A percentile compares a stretch with the other conserved stretches of the same genome.
These are phyloP conservation scores for Steinernema hermaphroditum DNA, from an alignment of 2,888 invertebrate genomes.

Conservation along the genomic window DNA sequence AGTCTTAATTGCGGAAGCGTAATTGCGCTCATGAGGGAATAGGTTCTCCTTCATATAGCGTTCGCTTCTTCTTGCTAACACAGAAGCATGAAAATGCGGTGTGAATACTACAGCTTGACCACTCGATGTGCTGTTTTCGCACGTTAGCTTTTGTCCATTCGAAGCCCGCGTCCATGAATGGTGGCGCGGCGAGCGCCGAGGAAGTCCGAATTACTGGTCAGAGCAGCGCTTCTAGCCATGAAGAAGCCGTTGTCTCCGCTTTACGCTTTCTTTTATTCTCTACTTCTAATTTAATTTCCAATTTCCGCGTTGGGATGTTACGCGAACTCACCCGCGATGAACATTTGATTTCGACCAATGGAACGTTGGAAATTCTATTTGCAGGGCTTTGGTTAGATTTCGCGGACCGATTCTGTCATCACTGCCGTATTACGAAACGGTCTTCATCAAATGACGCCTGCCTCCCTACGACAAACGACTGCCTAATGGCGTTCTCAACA, in stretches of 20 bases:
- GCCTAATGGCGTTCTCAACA: conserved; percentile 7
- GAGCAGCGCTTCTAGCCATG: background rate
- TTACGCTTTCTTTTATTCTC: conserved; percentile 8
- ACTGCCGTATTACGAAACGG: conserved; percentile 1
- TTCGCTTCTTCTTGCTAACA: background rate
- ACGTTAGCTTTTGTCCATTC: conserved; percentile 18
- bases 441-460: conserved; percentile 28
- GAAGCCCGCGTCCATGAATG: conserved; percentile 1
- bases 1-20: conserved; percentile 14
- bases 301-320: conserved; percentile 19
- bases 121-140: conserved; percentile 19
- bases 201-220: conserved; percentile 8
- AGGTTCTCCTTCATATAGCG: background rate
- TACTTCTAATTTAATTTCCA: conserved; percentile 17
- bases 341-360: background rate
- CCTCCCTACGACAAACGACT: background rate
- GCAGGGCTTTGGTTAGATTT: conserved; percentile 15
- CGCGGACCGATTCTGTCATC: background rate
- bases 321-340: background rate
- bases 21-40: background rate
- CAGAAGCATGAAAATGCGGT: conserved; percentile 9
- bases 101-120: background rate
- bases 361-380: conserved; percentile 6
- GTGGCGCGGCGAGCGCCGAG: background rate
- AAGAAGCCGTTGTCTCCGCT: background rate